These are phyloP conservation scores for Venusia cambrica DNA, from an alignment of 2,888 invertebrate genomes.

Conservation along the genomic window DNA sequence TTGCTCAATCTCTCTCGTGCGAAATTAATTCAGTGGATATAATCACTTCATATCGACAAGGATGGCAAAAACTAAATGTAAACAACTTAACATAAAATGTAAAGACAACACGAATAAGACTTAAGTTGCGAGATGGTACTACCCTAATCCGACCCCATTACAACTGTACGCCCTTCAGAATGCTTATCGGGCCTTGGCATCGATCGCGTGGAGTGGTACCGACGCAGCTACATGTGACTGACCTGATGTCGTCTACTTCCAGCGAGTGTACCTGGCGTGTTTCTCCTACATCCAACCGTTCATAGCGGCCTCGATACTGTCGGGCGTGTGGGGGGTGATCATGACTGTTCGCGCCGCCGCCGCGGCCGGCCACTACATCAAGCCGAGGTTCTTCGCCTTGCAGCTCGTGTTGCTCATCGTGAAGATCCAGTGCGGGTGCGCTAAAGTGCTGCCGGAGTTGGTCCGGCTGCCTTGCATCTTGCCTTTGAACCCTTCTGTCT, in stretches of 20 bases:
- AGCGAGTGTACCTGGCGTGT: conserved; percentile 28
- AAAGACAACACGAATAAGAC: too few relatives aligned
- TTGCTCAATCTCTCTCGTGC: too few relatives aligned
- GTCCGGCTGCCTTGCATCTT: conserved; percentile 83
- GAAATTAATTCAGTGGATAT: too few relatives aligned
- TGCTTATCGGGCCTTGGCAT: too few relatives aligned
- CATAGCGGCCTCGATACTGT: conserved; percentile 83
- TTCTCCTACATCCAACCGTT: conserved; percentile 85
- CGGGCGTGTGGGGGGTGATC: conserved; percentile 85
- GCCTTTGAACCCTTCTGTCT: conserved; percentile 83
- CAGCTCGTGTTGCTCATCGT: conserved; percentile 85
- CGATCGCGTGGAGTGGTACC: too few relatives aligned
- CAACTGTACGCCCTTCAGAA: too few relatives aligned
- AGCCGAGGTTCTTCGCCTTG: conserved; percentile 78
- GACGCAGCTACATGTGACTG: too few relatives aligned
- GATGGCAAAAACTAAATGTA: too few relatives aligned
- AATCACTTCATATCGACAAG: too few relatives aligned
- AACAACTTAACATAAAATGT: too few relatives aligned
- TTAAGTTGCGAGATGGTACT: too few relatives aligned
- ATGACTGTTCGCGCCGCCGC: conserved; percentile 79
- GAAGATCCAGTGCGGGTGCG: conserved; percentile 83
- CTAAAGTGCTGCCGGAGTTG: conserved; percentile 78
- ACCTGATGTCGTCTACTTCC: conserved; percentile 10
- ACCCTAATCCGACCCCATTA: too few relatives aligned
- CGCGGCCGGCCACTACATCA: conserved; percentile 65